Conservation (phyloP, 1,140 invertebrate genomes). For the Episyrphus balteatus region DNA sequence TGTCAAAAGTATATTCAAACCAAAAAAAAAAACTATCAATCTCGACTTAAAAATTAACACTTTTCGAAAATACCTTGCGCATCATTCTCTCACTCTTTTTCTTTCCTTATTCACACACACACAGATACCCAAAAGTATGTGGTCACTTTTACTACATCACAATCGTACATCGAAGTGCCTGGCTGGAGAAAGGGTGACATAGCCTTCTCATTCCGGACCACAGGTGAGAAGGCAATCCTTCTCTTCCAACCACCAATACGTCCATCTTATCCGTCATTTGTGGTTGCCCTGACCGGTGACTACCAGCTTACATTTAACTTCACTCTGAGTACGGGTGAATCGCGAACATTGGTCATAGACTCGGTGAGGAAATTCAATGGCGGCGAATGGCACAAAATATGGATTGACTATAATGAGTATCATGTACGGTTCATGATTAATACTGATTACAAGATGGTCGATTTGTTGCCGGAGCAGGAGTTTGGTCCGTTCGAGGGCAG, state of each 20-base stretch:
- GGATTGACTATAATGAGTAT: slow-evolving; percentile 86
- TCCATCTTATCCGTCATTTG: slow-evolving; percentile 79
- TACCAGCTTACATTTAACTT: slow-evolving; percentile 83
- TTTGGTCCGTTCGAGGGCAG: slow-evolving; percentile 86
- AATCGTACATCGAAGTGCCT: slow-evolving; percentile 83
- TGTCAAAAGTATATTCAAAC: too few relatives aligned
- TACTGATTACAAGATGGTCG: slow-evolving; percentile 75
- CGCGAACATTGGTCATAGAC: slow-evolving; percentile 65
- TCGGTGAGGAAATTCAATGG: slow-evolving; percentile 71
- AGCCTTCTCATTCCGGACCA: slow-evolving; percentile 84
- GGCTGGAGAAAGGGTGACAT: slow-evolving; percentile 87
- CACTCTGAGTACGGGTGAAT: slow-evolving; percentile 70
- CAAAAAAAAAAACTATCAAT: neutral
- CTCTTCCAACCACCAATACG: slow-evolving; percentile 81
- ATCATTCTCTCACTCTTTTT: slow-evolving; percentile 3
- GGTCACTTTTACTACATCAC: slow-evolving; percentile 84
- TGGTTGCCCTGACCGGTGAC: slow-evolving; percentile 76
- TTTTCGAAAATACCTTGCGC: too few relatives aligned
- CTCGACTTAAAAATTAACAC: neutral
- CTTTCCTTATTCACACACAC: neutral
- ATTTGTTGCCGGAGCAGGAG: slow-evolving; percentile 71
- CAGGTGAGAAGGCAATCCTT: slow-evolving; percentile 76
- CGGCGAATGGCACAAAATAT: slow-evolving; percentile 91
- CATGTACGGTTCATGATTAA: slow-evolving; percentile 92
- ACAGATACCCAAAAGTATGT: slow-evolving; percentile 83